Evolutionary conservation across 2,113 vertebrate species (phyloP).

Genomic region (Pungitius pungitius): DNA sequence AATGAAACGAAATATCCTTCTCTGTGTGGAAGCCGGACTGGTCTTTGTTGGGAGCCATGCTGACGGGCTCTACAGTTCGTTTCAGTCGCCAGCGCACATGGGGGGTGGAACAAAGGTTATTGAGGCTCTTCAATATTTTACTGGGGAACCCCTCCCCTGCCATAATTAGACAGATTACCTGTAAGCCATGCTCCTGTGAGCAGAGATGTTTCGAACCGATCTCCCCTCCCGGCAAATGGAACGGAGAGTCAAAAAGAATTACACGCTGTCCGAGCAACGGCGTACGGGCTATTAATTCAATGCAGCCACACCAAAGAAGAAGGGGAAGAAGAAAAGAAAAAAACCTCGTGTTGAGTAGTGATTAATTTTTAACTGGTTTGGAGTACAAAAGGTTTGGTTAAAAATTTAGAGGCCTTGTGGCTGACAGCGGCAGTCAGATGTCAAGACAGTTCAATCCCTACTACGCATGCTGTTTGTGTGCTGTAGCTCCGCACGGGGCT

Average conservation of each 20-base stretch:
- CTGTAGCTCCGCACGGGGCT: slow-evolving; percentile 1
- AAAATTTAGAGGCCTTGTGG: slow-evolving; percentile 82
- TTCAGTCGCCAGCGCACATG: slow-evolving; percentile 84
- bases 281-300: slow-evolving; percentile 82
- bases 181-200: slow-evolving; percentile 90
- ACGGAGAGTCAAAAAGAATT: slow-evolving; percentile 92
- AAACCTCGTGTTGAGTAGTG: slow-evolving; percentile 77
- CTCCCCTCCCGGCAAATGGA: slow-evolving; percentile 94
- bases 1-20: too few relatives aligned
- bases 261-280: slow-evolving; percentile 86
- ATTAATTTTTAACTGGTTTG: slow-evolving; percentile 88
- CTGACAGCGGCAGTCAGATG: slow-evolving; percentile 81
- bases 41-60: too few relatives aligned
- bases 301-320: slow-evolving; percentile 56
- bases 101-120: slow-evolving; percentile 95
- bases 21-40: too few relatives aligned
- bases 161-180: slow-evolving; percentile 99
- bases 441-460: slow-evolving; percentile 68
- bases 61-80: slow-evolving; percentile 5
- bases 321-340: slow-evolving; percentile 40
- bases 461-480: slow-evolving; percentile 33
- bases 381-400: slow-evolving; percentile 86
- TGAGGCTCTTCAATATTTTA: slow-evolving; percentile 92
- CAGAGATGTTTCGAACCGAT: slow-evolving; percentile 88
- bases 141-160: slow-evolving; percentile 88